Conservation (phyloP, 1,140 invertebrate species). For the Aphidius gifuensis region DNA sequence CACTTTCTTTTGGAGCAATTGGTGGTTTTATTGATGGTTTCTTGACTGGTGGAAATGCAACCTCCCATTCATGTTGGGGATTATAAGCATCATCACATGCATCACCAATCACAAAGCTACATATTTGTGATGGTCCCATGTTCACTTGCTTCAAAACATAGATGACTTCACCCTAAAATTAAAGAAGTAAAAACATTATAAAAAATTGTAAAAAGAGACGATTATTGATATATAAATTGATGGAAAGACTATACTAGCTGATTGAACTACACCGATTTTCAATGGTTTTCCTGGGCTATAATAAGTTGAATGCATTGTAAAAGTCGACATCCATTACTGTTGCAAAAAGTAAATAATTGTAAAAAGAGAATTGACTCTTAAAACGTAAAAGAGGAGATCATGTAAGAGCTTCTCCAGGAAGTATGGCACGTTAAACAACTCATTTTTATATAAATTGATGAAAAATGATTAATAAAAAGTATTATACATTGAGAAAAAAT, state of each 20-base stretch:
- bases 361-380: too few relatives aligned
- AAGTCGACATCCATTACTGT: too few relatives aligned
- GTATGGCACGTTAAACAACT: too few relatives aligned
- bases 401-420: too few relatives aligned
- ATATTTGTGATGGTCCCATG: slow-evolving; percentile 83
- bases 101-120: slow-evolving; percentile 87
- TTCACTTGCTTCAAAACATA: slow-evolving; percentile 75
- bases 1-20: slow-evolving; percentile 67
- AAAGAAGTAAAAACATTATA: slow-evolving; percentile 22
- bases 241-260: too few relatives aligned
- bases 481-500: too few relatives aligned
- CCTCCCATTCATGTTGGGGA: slow-evolving; percentile 86
- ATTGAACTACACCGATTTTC: not conserved
- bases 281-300: too few relatives aligned
- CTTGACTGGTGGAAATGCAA: slow-evolving; percentile 81
- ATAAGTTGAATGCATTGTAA: not conserved
- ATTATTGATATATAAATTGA: not conserved
- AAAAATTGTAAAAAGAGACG: slow-evolving; percentile 3
- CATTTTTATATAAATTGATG: too few relatives aligned
- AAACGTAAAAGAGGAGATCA: too few relatives aligned
- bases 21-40: slow-evolving; percentile 68
- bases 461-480: too few relatives aligned
- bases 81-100: slow-evolving; percentile 85
- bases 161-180: slow-evolving; percentile 72
- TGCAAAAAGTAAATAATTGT: too few relatives aligned